These are phyloP conservation scores for Brachypodius melanocephalos DNA, from an alignment of 2,113 vertebrate species.

Conservation along the genomic window DNA sequence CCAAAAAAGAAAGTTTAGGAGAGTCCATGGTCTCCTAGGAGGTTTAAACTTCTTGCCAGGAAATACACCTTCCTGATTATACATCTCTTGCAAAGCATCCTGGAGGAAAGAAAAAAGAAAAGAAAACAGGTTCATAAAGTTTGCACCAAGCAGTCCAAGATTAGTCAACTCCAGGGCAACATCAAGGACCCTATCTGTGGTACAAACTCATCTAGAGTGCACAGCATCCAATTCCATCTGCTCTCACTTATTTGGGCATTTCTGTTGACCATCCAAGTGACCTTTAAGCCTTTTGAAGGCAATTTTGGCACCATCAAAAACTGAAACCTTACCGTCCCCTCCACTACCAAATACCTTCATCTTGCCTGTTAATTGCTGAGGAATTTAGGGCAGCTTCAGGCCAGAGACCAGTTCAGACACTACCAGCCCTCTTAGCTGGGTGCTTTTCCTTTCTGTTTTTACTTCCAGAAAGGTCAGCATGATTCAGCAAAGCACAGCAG, in stretches of 20 bases:
- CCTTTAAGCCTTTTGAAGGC: not conserved
- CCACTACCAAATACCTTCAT: not conserved
- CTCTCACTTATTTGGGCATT: not conserved
- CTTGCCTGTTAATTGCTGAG: not conserved
- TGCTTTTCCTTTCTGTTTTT: not conserved
- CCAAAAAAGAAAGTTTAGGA: conserved; percentile 96
- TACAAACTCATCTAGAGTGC: not conserved
- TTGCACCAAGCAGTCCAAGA: not conserved
- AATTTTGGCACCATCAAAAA: not conserved
- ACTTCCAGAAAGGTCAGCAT: not conserved
- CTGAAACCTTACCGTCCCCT: not conserved
- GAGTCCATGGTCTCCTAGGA: conserved; percentile 85
- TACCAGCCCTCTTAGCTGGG: not conserved
- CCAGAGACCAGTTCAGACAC: not conserved
- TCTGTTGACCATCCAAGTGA: not conserved
- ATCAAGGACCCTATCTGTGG: not conserved
- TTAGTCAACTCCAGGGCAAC: not conserved
- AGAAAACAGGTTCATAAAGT: not conserved
- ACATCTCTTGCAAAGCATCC: conserved; percentile 94
- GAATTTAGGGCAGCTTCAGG: not conserved
- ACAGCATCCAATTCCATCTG: not conserved
- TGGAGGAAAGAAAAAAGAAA: conserved; percentile 42
- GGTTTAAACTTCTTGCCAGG: conserved; percentile 86
- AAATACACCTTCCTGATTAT: conserved; percentile 86
- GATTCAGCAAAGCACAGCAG: not conserved